phyloP scores from a whole-genome alignment of 2,888 invertebrate species.

The Rhaphigaster nebulosa region DNA sequence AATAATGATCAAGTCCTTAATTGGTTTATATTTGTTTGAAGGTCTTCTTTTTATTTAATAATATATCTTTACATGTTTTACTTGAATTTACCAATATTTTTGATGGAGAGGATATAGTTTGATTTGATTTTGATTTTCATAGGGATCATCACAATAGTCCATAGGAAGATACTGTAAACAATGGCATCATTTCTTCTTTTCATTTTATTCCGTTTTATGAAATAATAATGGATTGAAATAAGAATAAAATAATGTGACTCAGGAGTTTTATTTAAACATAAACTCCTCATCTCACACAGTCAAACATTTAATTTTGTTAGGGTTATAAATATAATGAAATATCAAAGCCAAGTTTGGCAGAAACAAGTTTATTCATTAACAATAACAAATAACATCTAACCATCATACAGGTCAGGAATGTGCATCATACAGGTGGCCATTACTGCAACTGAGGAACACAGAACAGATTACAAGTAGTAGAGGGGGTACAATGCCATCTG shows the following conservation, averaged over 20 bases:
- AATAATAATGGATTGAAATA: background rate
- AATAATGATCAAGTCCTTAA: conserved; percentile 4
- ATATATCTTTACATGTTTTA: conserved; percentile 14
- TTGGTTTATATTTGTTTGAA: background rate
- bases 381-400: too few relatives aligned
- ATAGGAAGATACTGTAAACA: conserved; percentile 27
- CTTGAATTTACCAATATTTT: background rate
- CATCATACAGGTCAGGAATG: too few relatives aligned
- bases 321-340: too few relatives aligned
- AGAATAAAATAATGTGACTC: background rate
- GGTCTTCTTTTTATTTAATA: conserved; percentile 33
- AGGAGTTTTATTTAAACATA: background rate
- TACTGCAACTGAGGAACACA: too few relatives aligned
- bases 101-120: background rate
- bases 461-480: too few relatives aligned
- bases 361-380: too few relatives aligned
- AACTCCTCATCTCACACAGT: background rate
- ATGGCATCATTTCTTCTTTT: conserved; percentile 44
- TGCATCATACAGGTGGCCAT: too few relatives aligned
- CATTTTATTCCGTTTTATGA: background rate
- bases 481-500: too few relatives aligned
- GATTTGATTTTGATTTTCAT: background rate
- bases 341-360: too few relatives aligned
- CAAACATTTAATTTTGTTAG: background rate
- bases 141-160: background rate